Evolutionary conservation across 2,888 invertebrate genomes (phyloP), one percentile per base, ranked within the genome.

Genomic region (Lithophane semibrunnea): DNA sequence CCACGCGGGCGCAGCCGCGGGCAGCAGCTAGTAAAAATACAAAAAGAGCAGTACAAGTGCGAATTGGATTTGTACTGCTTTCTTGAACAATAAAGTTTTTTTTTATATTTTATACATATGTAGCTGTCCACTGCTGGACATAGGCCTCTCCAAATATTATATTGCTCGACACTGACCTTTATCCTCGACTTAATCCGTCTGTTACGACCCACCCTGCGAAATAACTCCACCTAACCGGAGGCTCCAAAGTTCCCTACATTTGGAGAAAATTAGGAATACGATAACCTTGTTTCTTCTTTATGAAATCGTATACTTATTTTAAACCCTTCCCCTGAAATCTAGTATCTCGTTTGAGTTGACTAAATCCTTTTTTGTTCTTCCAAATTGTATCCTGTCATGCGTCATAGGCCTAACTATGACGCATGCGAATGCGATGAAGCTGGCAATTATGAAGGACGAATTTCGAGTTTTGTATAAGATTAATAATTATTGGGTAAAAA

Each of bases 391-490:
- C 79, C 72, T 72, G 72, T 24, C 60, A 37, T 37, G 37, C 37
- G 37, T 37, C 37, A 37, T 18, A 52, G 29, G 29, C n/a, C 16
- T 71, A 37, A 37, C 4, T 37, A 42, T 79, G 79, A 79, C 79
- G 79, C 79, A 78, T 2, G 9, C 7, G 37, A n/a, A 9, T 58
- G 13, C 21, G n/a, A n/a, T 21, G 44, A 37, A 37, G 37, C 37
- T 37, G 37, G 66, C 47, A 66, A 47, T n/a, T 67, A 67, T 44
- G 29, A 63, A 67, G n/a, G n/a, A 79, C 56, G 10, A 64, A 58
- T 52, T 10, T 37, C 56, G 47, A 58, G 68, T 58, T 73, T 56
- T 63, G 29, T 68, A 5, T 24, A 52, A 52, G 44, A 73, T 74
- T 80, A 29, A 66, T 56, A 13, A 10, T 12, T 5, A 47, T 71